Conservation (phyloP, 2,797 vertebrate genomes). For the Diceros bicornis region DNA sequence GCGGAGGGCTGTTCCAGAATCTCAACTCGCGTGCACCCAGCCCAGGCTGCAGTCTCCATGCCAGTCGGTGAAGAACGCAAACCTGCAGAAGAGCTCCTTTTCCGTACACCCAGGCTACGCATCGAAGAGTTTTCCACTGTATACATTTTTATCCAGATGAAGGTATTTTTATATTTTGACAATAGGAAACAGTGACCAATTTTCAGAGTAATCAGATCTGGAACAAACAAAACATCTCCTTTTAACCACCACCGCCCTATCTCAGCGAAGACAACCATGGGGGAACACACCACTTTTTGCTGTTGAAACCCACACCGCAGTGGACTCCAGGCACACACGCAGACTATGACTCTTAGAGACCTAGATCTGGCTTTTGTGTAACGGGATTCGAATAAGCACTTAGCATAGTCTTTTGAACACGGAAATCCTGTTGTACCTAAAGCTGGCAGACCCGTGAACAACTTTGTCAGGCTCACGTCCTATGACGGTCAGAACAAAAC, state of each 20-base stretch:
- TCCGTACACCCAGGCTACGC: constrained; percentile 77
- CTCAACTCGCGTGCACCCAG: constrained; percentile 34
- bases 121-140: constrained; percentile 85
- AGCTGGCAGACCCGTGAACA: constrained; percentile 83
- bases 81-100: not conserved
- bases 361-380: constrained; percentile 81
- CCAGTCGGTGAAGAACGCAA: not conserved
- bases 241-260: not conserved
- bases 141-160: constrained; percentile 89
- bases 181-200: constrained; percentile 76
- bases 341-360: constrained; percentile 19
- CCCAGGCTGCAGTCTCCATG: constrained; percentile 4
- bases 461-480: constrained; percentile 85
- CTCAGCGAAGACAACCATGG: constrained; percentile 13
- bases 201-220: constrained; percentile 75
- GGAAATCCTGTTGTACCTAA: constrained; percentile 85
- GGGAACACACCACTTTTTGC: not conserved
- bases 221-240: constrained; percentile 58
- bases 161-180: constrained; percentile 90
- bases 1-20: not conserved
- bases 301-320: not conserved
- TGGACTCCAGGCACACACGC: not conserved
- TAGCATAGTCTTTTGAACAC: constrained; percentile 81
- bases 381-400: constrained; percentile 88
- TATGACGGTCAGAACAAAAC: constrained; percentile 85